Evolutionary conservation across 2,888 invertebrate species (phyloP).

Genomic region (Saturnia pavonia): DNA sequence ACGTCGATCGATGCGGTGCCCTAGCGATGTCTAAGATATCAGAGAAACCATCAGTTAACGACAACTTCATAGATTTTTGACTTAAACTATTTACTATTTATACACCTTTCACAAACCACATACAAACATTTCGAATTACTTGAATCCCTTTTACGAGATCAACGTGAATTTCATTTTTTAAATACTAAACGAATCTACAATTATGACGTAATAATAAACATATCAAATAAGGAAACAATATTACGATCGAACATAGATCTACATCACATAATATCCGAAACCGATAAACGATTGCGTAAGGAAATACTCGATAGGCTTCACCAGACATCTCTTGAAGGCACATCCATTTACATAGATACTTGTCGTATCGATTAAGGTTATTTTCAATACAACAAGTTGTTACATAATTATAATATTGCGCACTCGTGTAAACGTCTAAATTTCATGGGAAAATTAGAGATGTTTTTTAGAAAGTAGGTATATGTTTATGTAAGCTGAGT

Average conservation of each 20-base stretch:
- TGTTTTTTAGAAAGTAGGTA: not conserved
- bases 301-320: not conserved
- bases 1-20: too few species aligned
- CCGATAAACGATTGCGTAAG: not conserved
- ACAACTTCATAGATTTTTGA: too few species aligned
- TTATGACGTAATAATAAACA: not conserved
- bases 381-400: not conserved
- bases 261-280: not conserved
- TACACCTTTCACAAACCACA: too few species aligned
- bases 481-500: not conserved
- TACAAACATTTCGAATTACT: too few species aligned
- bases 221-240: not conserved
- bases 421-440: not conserved
- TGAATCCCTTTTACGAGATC: too few species aligned
- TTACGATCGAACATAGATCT: not conserved
- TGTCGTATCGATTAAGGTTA: not conserved
- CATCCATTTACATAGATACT: not conserved
- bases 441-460: constrained; percentile 5
- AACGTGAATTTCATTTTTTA: too few species aligned
- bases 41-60: too few species aligned
- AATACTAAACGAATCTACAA: not conserved
- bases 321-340: not conserved
- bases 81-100: too few species aligned
- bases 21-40: too few species aligned
- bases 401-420: not conserved